A percentile compares a stretch with the other conserved stretches of the same genome.
Evolutionary conservation across 2,888 invertebrate species (phyloP).

Genomic region (Lepetodrilus schrolli): DNA sequence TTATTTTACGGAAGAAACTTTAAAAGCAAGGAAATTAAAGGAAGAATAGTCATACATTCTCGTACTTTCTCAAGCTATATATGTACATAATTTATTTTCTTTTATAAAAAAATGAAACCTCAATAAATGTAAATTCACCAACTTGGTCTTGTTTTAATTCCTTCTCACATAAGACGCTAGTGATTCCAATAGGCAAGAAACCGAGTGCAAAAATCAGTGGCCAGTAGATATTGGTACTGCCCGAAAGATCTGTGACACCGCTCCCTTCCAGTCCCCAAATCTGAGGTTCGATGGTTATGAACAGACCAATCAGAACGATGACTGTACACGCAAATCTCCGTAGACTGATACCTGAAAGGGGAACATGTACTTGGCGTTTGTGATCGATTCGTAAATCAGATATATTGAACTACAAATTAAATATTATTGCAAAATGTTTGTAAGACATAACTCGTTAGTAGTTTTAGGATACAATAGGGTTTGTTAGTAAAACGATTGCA

Average conservation of each 20-base stretch:
- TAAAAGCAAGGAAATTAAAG: background rate
- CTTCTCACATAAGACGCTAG: constrained; percentile 54
- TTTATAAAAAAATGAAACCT: too few species aligned
- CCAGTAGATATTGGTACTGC: constrained; percentile 49
- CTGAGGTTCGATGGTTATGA: constrained; percentile 57
- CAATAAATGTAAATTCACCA: too few species aligned
- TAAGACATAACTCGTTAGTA: too few species aligned
- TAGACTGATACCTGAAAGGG: constrained; percentile 48
- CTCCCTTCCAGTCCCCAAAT: constrained; percentile 57
- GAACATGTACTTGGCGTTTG: background rate
- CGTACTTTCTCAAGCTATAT: too few species aligned
- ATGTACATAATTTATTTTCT: too few species aligned
- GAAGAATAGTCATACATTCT: too few species aligned
- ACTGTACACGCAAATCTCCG: constrained; percentile 47
- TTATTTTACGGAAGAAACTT: too few species aligned
- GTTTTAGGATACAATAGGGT: too few species aligned
- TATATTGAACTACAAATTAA: too few species aligned
- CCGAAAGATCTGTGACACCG: constrained; percentile 34
- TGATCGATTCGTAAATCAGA: too few species aligned
- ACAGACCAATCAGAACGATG: constrained; percentile 54
- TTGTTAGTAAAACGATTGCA: too few species aligned
- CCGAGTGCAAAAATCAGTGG: constrained; percentile 56
- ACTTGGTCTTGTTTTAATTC: constrained; percentile 16
- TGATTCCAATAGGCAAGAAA: constrained; percentile 56
- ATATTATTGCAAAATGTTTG: too few species aligned